A percentile compares a stretch with the other conserved stretches of the same genome.
These are phyloP conservation scores for Rattus norvegicus DNA, from an alignment of 2,113 vertebrate genomes.

Conservation along the genomic window DNA sequence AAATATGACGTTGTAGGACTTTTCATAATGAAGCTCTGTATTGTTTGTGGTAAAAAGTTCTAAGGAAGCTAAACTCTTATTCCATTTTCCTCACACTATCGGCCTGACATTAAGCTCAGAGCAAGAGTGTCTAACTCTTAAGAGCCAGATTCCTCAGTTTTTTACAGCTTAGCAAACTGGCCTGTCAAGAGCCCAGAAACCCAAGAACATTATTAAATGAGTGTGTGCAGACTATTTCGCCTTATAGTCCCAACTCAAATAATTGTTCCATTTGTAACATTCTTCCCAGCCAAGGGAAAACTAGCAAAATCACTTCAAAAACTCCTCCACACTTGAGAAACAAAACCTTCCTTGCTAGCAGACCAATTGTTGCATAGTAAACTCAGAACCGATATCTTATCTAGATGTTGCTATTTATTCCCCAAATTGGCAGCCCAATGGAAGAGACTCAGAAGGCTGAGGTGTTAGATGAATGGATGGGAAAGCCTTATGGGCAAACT, in stretches of 20 bases:
- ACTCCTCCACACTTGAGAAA: not conserved
- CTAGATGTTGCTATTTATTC: not conserved
- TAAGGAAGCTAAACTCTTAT: not conserved
- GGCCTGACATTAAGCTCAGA: not conserved
- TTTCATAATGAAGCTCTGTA: not conserved
- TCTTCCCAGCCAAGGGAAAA: not conserved
- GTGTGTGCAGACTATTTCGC: conserved; percentile 4
- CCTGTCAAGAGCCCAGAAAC: conserved; percentile 29
- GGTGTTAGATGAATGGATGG: not conserved
- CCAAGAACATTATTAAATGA: conserved; percentile 13
- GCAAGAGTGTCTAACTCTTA: not conserved
- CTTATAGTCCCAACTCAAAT: not conserved
- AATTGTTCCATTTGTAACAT: not conserved
- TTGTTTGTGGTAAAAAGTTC: conserved; percentile 1
- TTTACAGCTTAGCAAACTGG: conserved; percentile 21
- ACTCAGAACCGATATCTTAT: not conserved
- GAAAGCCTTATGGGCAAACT: not conserved
- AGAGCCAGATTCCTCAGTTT: conserved; percentile 8
- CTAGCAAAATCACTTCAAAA: not conserved
- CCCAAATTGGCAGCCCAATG: not conserved
- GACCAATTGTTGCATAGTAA: not conserved
- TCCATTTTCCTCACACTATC: not conserved
- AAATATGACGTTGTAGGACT: not conserved
- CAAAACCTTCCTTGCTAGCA: not conserved
- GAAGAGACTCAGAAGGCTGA: not conserved